Evolutionary conservation across 2,113 vertebrate species (phyloP).

Genomic region (Oryzias melastigma): DNA sequence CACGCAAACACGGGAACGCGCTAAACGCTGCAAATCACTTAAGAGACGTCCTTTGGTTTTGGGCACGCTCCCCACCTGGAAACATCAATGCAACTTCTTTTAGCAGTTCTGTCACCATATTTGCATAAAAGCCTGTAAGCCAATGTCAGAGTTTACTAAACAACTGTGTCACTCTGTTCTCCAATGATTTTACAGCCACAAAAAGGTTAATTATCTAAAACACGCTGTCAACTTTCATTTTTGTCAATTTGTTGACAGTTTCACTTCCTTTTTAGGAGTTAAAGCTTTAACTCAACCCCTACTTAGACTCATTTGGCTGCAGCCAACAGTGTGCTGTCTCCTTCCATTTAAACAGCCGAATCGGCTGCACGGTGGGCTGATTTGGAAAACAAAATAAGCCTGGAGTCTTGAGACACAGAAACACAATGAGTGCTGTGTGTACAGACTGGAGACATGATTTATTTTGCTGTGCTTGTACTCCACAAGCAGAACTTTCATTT

Average conservation of each 20-base stretch:
- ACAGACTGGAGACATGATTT: no score
- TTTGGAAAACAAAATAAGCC: no score
- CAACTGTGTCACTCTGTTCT: background rate
- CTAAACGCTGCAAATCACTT: conserved; percentile 2
- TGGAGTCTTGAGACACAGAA: no score
- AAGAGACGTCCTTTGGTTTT: background rate
- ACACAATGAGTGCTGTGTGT: no score
- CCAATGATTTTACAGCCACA: background rate
- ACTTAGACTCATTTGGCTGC: no score
- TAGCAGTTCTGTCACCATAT: background rate
- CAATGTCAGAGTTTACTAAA: background rate
- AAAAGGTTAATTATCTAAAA: background rate
- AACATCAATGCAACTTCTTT: background rate
- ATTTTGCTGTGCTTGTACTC: no score
- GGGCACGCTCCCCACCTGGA: background rate
- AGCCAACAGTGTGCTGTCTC: no score
- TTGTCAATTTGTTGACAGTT: background rate
- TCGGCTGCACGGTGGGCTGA: no score
- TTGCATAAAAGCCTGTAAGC: background rate
- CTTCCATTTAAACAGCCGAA: no score
- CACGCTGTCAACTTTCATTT: background rate
- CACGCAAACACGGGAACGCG: background rate
- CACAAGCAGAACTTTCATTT: no score
- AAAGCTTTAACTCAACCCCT: background rate
- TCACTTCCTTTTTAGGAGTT: background rate